Conservation (phyloP, 2,888 invertebrate genomes). For the Protophormia terraenovae region DNA sequence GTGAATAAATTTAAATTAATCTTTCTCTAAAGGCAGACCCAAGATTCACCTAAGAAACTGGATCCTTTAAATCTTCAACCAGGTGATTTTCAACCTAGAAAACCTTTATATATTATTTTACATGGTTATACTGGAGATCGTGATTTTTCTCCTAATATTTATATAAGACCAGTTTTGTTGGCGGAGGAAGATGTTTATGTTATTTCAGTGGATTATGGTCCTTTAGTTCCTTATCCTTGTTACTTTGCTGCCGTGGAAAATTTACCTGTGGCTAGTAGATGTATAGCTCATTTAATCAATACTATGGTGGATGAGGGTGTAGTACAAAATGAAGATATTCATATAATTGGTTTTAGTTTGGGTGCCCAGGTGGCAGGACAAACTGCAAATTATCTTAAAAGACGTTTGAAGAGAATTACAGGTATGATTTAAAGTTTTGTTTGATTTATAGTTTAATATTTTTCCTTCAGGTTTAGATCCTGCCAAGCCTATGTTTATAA, state of each 20-base stretch:
- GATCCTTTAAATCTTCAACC: constrained; percentile 75
- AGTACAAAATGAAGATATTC: constrained; percentile 82
- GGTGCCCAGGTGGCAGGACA: constrained; percentile 85
- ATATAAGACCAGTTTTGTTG: constrained; percentile 85
- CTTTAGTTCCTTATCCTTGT: constrained; percentile 84
- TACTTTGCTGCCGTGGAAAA: constrained; percentile 84
- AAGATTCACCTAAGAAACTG: constrained; percentile 82
- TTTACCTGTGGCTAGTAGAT: constrained; percentile 84
- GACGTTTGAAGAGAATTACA: constrained; percentile 83
- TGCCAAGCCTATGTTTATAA: constrained; percentile 85
- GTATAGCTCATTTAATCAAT: constrained; percentile 84
- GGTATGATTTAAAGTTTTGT: constrained; percentile 81
- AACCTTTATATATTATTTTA: constrained; percentile 83
- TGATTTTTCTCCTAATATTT: constrained; percentile 84
- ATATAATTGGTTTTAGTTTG: constrained; percentile 86
- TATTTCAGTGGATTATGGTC: constrained; percentile 85
- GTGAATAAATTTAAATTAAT: not conserved
- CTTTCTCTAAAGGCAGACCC: constrained; percentile 72
- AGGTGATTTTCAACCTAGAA: constrained; percentile 75
- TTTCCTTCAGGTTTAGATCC: constrained; percentile 84
- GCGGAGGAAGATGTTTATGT: constrained; percentile 84
- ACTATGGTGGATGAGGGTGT: constrained; percentile 80
- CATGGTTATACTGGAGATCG: constrained; percentile 86
- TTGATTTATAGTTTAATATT: not conserved
- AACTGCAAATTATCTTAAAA: constrained; percentile 82